A percentile compares a stretch with the other conserved stretches of the same genome.
phyloP scores from a whole-genome alignment of 2,797 vertebrate genomes.

The Leuciscus waleckii region DNA sequence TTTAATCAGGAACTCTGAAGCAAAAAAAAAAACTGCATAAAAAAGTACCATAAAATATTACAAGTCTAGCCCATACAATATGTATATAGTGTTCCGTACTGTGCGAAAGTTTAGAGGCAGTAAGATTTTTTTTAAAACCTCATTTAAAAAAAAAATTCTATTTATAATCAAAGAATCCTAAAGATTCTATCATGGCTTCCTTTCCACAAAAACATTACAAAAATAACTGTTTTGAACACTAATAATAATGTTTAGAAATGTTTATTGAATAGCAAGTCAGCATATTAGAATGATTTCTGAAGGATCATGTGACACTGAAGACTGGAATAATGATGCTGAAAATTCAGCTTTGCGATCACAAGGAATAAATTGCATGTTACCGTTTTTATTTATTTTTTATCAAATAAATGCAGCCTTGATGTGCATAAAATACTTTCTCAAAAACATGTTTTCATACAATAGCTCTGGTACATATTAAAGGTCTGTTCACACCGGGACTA shows the following conservation, averaged over 20 bases:
- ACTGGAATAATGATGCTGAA: background rate
- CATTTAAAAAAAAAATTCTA: background rate
- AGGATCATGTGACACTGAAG: background rate
- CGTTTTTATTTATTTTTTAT: background rate
- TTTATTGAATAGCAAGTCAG: background rate
- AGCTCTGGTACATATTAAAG: background rate
- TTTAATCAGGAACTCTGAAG: background rate
- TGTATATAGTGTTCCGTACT: background rate
- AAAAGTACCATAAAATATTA: background rate
- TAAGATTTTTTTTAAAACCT: background rate
- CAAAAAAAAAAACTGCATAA: no score
- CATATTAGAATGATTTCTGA: background rate
- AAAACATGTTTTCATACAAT: background rate
- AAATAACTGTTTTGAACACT: background rate
- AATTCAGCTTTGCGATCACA: background rate
- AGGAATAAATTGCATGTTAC: background rate
- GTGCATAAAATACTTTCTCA: background rate
- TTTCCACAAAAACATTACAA: background rate
- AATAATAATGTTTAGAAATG: background rate
- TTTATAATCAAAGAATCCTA: background rate
- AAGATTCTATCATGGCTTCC: background rate
- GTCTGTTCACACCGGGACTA: background rate
- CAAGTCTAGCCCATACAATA: background rate
- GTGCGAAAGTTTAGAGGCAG: background rate
- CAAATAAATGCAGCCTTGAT: background rate